Base-by-base conservation (phyloP, 2,113 vertebrate species). In the Podarcis raffonei region DNA sequence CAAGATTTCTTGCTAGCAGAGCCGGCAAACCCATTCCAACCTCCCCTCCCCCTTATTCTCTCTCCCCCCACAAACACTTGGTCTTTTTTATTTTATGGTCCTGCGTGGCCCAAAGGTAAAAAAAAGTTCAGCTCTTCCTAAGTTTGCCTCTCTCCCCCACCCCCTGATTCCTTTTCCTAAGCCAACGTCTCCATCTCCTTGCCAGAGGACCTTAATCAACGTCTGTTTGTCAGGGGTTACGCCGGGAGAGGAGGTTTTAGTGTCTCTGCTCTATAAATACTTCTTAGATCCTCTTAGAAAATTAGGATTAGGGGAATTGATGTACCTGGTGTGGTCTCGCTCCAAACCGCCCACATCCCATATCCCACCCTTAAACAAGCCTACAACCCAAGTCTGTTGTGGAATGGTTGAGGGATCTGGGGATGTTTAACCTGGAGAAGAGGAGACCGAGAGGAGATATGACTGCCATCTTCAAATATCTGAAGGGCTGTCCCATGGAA, bases 11-110 rank as follows among this genome's bases (percentile, higher is more conserved):
- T 25, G n/a, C 42, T 57, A 57, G 1, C 77, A 75, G n/a, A 85
- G n/a, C 71, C 62, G 83, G 32, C 30, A 32, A 69, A 32, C 3
- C 15, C 2, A 32, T 37, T 25, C 48, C 18, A 5, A 9, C 1
- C 27, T 16, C 11, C 27, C 25, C 0, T 4, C 5, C 0, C 3
- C 0, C 0, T 32, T 20, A 35, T 11, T 53, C 75, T 35, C 6
- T 12, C 62, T 35, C 15, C 39, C 75, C 62, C 48, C 69, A 20
- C 20, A 74, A 57, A 39, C 3, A 37, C 59, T 20, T 1, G 8
- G 37, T 23, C 53, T 57, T 69, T 85, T 74, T 13, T 11, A 32
- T 42, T 89, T 84, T 72, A 89, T 22, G 20, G 75, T 6, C 68
- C 5, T 8, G n/a, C 66, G 15, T 8, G 42, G 42, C 82, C 18